Percentiles rank a stretch among this genome's conserved stretches.
Evolutionary conservation across 2,888 invertebrate genomes (phyloP).

Genomic region (Papilio demoleus): DNA sequence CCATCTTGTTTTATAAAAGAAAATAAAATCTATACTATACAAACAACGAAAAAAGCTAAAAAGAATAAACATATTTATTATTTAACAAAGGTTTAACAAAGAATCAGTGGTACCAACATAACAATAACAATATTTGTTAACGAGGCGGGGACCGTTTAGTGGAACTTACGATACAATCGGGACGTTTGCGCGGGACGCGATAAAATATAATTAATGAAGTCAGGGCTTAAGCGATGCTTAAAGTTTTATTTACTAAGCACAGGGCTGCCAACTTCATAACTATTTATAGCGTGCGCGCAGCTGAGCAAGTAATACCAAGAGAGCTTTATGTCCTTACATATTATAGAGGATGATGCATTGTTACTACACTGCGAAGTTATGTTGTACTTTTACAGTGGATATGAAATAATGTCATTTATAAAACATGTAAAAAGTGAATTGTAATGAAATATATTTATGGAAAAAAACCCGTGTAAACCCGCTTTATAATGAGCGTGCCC

Average conservation of each 20-base stretch:
- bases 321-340: constrained; percentile 21
- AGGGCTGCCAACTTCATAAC: constrained; percentile 25
- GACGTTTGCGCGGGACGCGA: constrained; percentile 26
- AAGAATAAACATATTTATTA: background rate
- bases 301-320: constrained; percentile 29
- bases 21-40: too few relatives aligned
- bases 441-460: background rate
- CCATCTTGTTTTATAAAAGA: too few relatives aligned
- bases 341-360: constrained; percentile 20
- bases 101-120: constrained; percentile 7
- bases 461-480: too few relatives aligned
- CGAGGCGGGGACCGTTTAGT: constrained; percentile 22
- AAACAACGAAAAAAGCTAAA: too few relatives aligned
- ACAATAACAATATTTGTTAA: constrained; percentile 27
- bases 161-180: constrained; percentile 27
- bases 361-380: constrained; percentile 2
- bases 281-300: constrained; percentile 33
- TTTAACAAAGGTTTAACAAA: background rate
- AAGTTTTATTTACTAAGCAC: constrained; percentile 33
- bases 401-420: background rate
- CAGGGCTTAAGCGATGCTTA: constrained; percentile 32
- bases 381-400: constrained; percentile 6
- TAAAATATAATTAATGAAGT: constrained; percentile 37
- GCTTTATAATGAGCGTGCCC: too few relatives aligned
- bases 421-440: background rate